phyloP scores from a whole-genome alignment of 2,113 vertebrate genomes.

The Urocolius indicus region DNA sequence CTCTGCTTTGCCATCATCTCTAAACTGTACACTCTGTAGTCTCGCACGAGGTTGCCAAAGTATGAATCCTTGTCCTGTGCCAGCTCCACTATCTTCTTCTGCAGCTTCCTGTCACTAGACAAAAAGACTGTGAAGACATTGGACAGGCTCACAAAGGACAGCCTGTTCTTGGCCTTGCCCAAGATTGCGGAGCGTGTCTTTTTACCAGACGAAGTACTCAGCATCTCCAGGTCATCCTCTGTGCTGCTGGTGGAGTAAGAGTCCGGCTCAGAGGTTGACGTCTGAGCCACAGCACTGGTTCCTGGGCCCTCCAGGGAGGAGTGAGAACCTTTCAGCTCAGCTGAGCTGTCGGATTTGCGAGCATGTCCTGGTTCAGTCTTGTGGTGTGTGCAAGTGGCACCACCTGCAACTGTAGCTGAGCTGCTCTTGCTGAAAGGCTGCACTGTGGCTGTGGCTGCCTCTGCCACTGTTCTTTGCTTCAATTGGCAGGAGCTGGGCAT shows the following conservation, averaged over 20 bases:
- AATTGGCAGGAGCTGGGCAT: not conserved
- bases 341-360: not conserved
- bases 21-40: constrained; percentile 91
- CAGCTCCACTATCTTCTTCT: constrained; percentile 91
- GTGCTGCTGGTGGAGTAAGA: constrained; percentile 93
- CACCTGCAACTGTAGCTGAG: not conserved
- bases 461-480: not conserved
- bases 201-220: constrained; percentile 64
- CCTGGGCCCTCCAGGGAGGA: constrained; percentile 83
- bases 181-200: constrained; percentile 87
- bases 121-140: constrained; percentile 89
- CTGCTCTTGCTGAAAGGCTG: not conserved
- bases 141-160: constrained; percentile 85
- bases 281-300: constrained; percentile 48
- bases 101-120: constrained; percentile 88
- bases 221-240: constrained; percentile 86
- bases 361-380: not conserved
- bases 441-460: rapidly evolving
- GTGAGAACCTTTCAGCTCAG: constrained; percentile 64
- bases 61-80: constrained; percentile 90
- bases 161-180: constrained; percentile 85
- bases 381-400: not conserved
- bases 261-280: constrained; percentile 78
- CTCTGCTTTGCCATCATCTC: constrained; percentile 91
- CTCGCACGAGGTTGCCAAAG: constrained; percentile 92